Evolutionary conservation across 2,797 vertebrate genomes (phyloP), one percentile per base, ranked within the genome.

Genomic region (Sitta carolinensis): DNA sequence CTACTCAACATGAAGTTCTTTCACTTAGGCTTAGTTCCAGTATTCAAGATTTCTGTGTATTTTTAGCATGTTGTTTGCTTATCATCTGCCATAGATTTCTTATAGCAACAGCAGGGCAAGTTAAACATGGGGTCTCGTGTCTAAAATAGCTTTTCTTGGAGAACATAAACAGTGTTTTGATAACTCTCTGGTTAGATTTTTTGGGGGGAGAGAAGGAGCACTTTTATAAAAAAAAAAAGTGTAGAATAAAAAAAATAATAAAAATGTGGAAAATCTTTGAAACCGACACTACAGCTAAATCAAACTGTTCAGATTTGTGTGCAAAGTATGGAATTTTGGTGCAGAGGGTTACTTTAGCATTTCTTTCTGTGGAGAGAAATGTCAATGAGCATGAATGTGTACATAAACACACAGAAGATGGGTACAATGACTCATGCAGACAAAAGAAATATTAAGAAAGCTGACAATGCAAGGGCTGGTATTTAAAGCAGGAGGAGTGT

Each of bases 31-130:
- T 93, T 80, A 45, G 63, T 89, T 92, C 87, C 68, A 93, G 63
- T 32, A 21, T 30, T 90, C 55, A 77, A 52, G 87, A 92, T 78
- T 96, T 94, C 51, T 74, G 61, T 50, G 29, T 94, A 80, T 89
- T 93, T 94, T 96, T 95, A 95, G 88, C 50, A n/a, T 57, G 62
- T 58, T 85, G 61, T 83, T 94, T 93, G 82, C 94, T 94, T 91
- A 68, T 93, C 64, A 72, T 87, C 74, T 84, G 68, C 54, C n/a
- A 15, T 90, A 8, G 79, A 87, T 70, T 91, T 91, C 93, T 95
- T 87, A 30, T 11, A 68, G 75, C 64, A 91, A 55, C 74, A 90
- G 64, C 54, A 82, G 47, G 42, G 55, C 45, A 51, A 82, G 70
- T 78, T 64, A 84, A 94, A 79, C 34, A 11, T 25, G 66, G 74